Conservation (phyloP, 2,888 invertebrate species). For the Sinodicranocentrus sp. region DNA sequence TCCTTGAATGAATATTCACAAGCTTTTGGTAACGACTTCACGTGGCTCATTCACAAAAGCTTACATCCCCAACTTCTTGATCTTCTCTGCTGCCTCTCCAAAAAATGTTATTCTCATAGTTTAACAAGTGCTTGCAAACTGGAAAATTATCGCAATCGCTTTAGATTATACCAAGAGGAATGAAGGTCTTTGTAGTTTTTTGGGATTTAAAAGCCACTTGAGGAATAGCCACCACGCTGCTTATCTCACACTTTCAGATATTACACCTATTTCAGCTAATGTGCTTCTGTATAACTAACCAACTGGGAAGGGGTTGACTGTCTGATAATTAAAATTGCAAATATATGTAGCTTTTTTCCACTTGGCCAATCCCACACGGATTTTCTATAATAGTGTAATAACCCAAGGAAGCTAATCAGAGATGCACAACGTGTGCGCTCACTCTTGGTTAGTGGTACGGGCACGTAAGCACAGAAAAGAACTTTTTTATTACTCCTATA, state of each 20-base stretch:
- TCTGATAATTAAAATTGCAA: conserved; percentile 44
- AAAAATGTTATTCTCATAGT: not conserved
- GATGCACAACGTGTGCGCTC: conserved; percentile 45
- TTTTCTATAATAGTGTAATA: conserved; percentile 11
- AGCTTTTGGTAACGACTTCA: conserved; percentile 7
- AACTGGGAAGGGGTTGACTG: not conserved
- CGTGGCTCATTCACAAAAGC: too few species aligned
- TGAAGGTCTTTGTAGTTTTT: too few species aligned
- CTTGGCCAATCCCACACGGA: conserved; percentile 40
- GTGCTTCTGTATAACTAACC: not conserved
- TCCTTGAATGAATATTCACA: conserved; percentile 32
- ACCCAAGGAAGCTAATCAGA: conserved; percentile 44
- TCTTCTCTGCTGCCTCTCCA: too few species aligned
- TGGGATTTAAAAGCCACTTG: not conserved
- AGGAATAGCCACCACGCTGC: not conserved
- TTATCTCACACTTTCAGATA: not conserved
- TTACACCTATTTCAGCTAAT: not conserved
- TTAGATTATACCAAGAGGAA: conserved; percentile 23
- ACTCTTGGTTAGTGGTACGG: conserved; percentile 10
- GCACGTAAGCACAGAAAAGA: not conserved
- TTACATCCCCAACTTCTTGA: too few species aligned
- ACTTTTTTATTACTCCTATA: conserved; percentile 8
- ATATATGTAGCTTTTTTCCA: conserved; percentile 32
- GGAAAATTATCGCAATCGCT: conserved; percentile 33
- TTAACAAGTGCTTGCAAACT: conserved; percentile 8